A percentile compares a stretch with the other conserved stretches of the same genome.
Conservation (phyloP, 2,888 invertebrate species). For the Habroteleia sp. region DNA sequence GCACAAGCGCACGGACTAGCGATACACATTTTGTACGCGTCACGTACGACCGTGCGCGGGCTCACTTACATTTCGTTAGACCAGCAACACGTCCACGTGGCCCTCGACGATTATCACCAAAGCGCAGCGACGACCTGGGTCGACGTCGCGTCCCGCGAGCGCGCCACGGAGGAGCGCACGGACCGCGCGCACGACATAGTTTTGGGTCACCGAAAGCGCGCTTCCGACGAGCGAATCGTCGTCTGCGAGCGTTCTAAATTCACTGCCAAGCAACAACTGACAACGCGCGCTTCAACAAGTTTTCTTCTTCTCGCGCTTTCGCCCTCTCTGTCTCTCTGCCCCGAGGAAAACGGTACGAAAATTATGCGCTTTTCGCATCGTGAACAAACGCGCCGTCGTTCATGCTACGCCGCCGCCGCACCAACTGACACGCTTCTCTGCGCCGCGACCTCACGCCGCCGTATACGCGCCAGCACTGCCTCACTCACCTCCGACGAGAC, state of each 20-base stretch:
- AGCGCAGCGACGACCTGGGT: constrained; percentile 7
- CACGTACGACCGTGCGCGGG: constrained; percentile 2
- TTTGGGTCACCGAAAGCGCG: neutral
- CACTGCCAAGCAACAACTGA: too few relatives aligned
- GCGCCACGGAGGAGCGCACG: constrained; percentile 4
- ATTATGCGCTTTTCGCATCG: constrained; percentile 41
- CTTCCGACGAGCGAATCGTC: too few relatives aligned
- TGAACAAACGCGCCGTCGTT: constrained; percentile 30
- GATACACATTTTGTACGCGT: constrained; percentile 37
- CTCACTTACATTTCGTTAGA: constrained; percentile 51
- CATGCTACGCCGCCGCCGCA: constrained; percentile 38
- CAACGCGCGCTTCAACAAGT: neutral
- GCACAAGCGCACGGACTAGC: constrained; percentile 27
- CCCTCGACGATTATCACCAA: constrained; percentile 45
- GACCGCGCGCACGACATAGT: neutral
- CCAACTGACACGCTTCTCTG: constrained; percentile 40
- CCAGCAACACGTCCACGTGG: constrained; percentile 57
- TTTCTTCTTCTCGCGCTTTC: constrained; percentile 46
- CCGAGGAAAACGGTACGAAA: constrained; percentile 15
- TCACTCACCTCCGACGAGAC: constrained; percentile 24
- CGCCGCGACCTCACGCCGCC: constrained; percentile 14
- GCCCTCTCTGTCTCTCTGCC: constrained; percentile 25
- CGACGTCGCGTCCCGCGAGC: neutral
- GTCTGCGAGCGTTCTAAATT: too few relatives aligned
- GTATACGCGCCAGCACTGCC: constrained; percentile 22